These are phyloP conservation scores for Sebastes oblongus DNA, from an alignment of 2,797 vertebrate species.

Conservation along the genomic window DNA sequence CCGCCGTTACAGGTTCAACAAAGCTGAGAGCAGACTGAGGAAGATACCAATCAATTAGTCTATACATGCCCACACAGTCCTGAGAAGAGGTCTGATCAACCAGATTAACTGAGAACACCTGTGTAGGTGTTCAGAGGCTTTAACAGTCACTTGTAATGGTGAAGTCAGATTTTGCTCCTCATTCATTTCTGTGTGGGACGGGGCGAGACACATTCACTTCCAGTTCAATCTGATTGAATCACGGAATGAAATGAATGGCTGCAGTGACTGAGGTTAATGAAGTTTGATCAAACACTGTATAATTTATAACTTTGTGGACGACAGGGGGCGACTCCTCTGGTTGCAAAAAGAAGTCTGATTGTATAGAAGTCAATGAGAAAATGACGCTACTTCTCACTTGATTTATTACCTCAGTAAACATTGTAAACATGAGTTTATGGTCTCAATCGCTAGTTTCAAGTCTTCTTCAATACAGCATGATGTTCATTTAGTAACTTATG, in stretches of 20 bases:
- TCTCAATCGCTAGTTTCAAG: too few relatives aligned
- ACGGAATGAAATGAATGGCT: neutral
- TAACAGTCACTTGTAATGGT: neutral
- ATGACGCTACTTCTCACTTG: accelerated
- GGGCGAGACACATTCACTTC: neutral
- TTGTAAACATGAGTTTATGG: too few relatives aligned
- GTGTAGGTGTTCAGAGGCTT: neutral
- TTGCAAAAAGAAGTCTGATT: too few relatives aligned
- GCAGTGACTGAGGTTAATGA: neutral
- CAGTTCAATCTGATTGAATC: neutral
- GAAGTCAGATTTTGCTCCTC: neutral
- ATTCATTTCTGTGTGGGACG: neutral
- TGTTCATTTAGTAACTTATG: too few relatives aligned
- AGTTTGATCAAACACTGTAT: neutral
- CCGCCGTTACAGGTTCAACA: neutral
- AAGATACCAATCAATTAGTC: neutral
- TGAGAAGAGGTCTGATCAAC: neutral
- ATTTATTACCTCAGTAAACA: too few relatives aligned
- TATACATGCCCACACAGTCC: neutral
- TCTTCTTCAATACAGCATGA: too few relatives aligned
- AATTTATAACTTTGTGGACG: neutral
- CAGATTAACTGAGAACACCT: neutral
- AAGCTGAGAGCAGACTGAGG: neutral
- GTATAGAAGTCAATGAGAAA: too few relatives aligned
- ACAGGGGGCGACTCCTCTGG: too few relatives aligned